Conservation (phyloP, 2,888 invertebrate species). For the Drosophila meridionalis region DNA sequence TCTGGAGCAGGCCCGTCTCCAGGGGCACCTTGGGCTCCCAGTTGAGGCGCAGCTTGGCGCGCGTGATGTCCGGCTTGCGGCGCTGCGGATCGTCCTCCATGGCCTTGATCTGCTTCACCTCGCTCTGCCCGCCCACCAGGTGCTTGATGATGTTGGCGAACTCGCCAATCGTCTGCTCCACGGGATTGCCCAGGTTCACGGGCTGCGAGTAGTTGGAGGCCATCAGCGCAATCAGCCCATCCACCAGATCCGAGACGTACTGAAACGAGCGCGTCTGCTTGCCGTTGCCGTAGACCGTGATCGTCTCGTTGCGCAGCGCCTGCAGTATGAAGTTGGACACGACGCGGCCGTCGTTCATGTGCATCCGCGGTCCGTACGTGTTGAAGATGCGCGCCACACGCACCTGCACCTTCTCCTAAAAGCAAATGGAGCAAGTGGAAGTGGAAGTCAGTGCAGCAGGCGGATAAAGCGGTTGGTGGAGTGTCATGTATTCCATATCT, state of each 20-base stretch:
- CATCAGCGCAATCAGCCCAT: constrained; percentile 97
- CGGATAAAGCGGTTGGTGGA: background rate
- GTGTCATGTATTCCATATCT: constrained; percentile 29
- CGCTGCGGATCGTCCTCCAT: constrained; percentile 98
- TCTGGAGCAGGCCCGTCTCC: constrained; percentile 94
- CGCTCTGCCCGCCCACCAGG: constrained; percentile 93
- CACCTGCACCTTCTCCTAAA: constrained; percentile 94
- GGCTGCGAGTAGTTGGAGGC: constrained; percentile 96
- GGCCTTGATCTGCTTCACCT: constrained; percentile 92
- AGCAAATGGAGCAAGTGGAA: background rate
- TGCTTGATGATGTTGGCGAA: constrained; percentile 94
- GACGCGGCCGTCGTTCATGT: constrained; percentile 98
- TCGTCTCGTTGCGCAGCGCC: constrained; percentile 96
- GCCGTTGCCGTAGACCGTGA: constrained; percentile 96
- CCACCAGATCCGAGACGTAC: constrained; percentile 98
- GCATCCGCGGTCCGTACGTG: constrained; percentile 99
- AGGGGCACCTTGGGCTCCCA: constrained; percentile 97
- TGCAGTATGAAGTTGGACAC: constrained; percentile 99
- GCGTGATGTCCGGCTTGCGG: constrained; percentile 95
- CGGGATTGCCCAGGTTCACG: constrained; percentile 98
- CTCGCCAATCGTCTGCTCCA: constrained; percentile 97
- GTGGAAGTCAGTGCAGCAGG: background rate
- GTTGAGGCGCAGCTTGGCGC: constrained; percentile 92
- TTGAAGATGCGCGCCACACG: constrained; percentile 99
- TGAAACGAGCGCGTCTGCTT: constrained; percentile 98